Evolutionary conservation across 2,797 vertebrate species (phyloP).

Genomic region (Chiroxiphia lanceolata): DNA sequence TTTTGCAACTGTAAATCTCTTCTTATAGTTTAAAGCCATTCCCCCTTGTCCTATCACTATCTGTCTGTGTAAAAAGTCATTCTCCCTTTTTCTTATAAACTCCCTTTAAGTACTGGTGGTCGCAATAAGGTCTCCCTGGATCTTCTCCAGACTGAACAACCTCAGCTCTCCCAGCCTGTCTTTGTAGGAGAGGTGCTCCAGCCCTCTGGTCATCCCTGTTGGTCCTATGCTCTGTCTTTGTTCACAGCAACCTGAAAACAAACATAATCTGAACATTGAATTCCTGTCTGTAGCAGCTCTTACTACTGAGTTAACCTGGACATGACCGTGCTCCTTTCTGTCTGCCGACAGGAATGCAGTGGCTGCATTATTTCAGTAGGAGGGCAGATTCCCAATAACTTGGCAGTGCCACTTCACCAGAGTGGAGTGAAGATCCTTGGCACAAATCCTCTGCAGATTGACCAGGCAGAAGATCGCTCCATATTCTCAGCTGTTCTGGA

Average conservation of each 20-base stretch:
- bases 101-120: background rate
- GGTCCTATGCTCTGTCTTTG: background rate
- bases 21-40: background rate
- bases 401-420: conserved; percentile 87
- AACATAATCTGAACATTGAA: background rate
- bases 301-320: background rate
- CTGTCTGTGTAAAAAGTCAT: rapidly evolving
- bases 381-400: conserved; percentile 94
- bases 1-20: background rate
- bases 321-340: background rate
- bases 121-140: background rate
- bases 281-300: background rate
- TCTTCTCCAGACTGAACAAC: background rate
- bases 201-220: background rate
- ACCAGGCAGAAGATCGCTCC: conserved; percentile 91
- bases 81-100: background rate
- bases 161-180: background rate
- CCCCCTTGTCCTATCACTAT: background rate
- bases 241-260: background rate
- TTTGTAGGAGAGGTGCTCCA: background rate
- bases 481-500: conserved; percentile 89
- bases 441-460: conserved; percentile 88
- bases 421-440: conserved; percentile 90
- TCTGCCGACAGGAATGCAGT: conserved; percentile 80
- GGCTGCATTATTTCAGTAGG: conserved; percentile 95